Conservation (phyloP, 2,797 vertebrate genomes). For the Catostomus latipinnis region DNA sequence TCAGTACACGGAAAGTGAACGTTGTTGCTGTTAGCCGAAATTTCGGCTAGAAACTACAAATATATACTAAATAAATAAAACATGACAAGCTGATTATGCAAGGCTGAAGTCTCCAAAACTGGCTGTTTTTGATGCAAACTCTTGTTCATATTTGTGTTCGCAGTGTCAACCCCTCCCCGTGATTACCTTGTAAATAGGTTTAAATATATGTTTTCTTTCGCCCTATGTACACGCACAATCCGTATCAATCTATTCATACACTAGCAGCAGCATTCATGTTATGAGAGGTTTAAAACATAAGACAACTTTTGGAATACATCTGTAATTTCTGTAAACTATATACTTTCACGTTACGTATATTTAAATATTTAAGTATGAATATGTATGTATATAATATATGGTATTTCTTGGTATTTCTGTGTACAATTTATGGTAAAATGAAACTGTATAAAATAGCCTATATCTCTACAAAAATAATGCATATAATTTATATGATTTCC, state of each 20-base stretch:
- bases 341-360: constrained; percentile 54
- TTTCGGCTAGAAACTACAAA: not conserved
- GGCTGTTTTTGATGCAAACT: constrained; percentile 36
- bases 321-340: constrained; percentile 76
- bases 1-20: constrained; percentile 6
- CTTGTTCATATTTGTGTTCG: constrained; percentile 75
- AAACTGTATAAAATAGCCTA: constrained; percentile 79
- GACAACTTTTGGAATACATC: constrained; percentile 63
- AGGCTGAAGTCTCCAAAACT: constrained; percentile 1
- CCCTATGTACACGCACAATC: constrained; percentile 68
- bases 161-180: constrained; percentile 67
- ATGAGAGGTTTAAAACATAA: constrained; percentile 70
- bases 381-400: constrained; percentile 56
- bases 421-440: constrained; percentile 71
- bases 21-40: not conserved
- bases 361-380: no score
- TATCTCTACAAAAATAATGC: constrained; percentile 82
- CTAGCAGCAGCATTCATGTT: constrained; percentile 66
- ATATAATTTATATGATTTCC: constrained; percentile 73
- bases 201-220: constrained; percentile 68
- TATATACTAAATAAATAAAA: constrained; percentile 2
- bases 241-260: constrained; percentile 75
- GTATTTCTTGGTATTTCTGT: constrained; percentile 69
- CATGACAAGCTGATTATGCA: constrained; percentile 14
- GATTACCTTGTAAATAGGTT: constrained; percentile 67